Evolutionary conservation across 2,797 vertebrate species (phyloP).

Genomic region (Manis crassicaudata): DNA sequence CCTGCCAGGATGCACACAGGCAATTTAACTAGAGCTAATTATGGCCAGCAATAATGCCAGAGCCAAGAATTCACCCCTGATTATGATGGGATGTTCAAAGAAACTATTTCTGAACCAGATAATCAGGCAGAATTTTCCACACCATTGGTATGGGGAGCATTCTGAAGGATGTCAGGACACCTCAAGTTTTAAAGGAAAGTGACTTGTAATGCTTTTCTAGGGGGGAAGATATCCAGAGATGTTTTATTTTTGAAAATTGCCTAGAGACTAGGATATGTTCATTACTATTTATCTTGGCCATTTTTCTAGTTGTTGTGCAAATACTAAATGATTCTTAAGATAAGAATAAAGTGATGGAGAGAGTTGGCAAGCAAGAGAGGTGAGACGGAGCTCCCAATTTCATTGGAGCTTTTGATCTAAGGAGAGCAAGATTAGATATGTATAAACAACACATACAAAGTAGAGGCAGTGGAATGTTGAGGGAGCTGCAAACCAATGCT

Average conservation of each 20-base stretch:
- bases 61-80: conserved; percentile 61
- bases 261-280: neutral
- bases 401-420: neutral
- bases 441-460: neutral
- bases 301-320: neutral
- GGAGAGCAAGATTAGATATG: neutral
- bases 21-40: conserved; percentile 77
- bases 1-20: conserved; percentile 64
- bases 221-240: neutral
- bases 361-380: neutral
- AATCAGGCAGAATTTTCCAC: conserved; percentile 50
- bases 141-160: neutral
- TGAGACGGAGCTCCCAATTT: neutral
- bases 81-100: conserved; percentile 21
- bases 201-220: neutral
- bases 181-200: neutral
- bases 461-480: neutral
- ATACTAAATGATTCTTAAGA: neutral
- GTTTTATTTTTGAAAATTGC: neutral
- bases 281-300: neutral
- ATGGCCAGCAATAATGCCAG: conserved; percentile 20
- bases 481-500: neutral
- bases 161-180: neutral
- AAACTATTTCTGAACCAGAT: conserved; percentile 12
- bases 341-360: neutral